Percentiles rank a stretch among this genome's conserved stretches.
phyloP scores from a whole-genome alignment of 2,113 vertebrate species.

The Gymnorhina tibicen region DNA sequence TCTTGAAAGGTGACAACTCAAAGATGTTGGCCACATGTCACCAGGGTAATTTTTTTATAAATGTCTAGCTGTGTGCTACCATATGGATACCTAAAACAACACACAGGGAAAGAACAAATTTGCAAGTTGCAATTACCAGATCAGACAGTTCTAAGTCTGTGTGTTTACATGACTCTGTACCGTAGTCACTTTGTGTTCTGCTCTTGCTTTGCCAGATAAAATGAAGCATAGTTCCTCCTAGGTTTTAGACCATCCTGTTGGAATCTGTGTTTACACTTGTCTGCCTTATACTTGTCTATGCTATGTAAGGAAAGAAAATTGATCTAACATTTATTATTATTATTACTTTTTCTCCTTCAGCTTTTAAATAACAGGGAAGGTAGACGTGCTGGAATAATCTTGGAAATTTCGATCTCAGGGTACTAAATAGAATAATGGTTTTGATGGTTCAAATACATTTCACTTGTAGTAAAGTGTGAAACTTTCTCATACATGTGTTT shows the following conservation, averaged over 20 bases:
- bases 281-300: neutral
- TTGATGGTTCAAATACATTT: neutral
- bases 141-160: neutral
- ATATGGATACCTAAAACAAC: neutral
- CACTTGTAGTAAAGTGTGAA: neutral
- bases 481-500: neutral
- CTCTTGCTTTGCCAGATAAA: neutral
- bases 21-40: neutral
- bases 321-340: neutral
- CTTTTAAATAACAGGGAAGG: neutral
- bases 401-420: neutral
- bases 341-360: neutral
- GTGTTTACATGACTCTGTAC: neutral
- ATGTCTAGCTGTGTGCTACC: neutral
- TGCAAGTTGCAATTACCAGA: neutral
- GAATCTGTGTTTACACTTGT: neutral
- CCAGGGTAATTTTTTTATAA: neutral
- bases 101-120: neutral
- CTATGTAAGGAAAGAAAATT: neutral
- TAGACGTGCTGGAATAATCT: neutral
- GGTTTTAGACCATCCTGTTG: neutral
- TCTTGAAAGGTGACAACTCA: neutral
- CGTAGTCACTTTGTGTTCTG: neutral
- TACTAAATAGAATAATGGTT: neutral
- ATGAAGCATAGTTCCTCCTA: neutral